A percentile compares a stretch with the other conserved stretches of the same genome.
These are phyloP conservation scores for Syritta pipiens DNA, from an alignment of 2,888 invertebrate genomes.

Conservation along the genomic window DNA sequence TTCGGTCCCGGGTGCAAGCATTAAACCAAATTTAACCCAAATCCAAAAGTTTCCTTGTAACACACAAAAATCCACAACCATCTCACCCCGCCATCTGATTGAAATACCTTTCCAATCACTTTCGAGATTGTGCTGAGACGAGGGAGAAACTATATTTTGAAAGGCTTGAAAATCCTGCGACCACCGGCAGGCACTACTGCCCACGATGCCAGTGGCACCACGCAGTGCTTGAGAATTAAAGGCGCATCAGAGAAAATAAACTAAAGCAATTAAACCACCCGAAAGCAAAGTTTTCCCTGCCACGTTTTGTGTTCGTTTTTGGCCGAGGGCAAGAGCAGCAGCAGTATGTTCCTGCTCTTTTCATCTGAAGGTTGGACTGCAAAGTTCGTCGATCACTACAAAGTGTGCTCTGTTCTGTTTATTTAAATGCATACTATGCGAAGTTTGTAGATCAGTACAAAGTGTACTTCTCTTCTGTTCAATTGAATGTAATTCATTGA, in stretches of 20 bases:
- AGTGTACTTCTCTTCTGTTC: too few relatives aligned
- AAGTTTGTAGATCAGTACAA: too few relatives aligned
- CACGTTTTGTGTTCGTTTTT: neutral
- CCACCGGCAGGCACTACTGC: neutral
- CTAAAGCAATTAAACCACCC: constrained; percentile 68
- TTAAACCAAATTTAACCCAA: constrained; percentile 62
- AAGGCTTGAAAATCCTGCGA: constrained; percentile 42
- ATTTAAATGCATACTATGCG: too few relatives aligned
- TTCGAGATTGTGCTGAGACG: constrained; percentile 24
- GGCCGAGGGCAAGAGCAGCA: neutral
- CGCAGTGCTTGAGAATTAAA: too few relatives aligned
- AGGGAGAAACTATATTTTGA: constrained; percentile 27
- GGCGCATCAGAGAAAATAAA: constrained; percentile 62
- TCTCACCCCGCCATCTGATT: neutral
- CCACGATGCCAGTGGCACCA: constrained; percentile 1
- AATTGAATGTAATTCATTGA: too few relatives aligned
- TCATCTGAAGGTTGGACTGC: too few relatives aligned
- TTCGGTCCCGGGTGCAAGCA: constrained; percentile 2
- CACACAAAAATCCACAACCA: constrained; percentile 5
- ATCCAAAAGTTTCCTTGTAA: constrained; percentile 60
- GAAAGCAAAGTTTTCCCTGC: constrained; percentile 62
- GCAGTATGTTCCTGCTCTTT: too few relatives aligned
- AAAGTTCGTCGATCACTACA: too few relatives aligned
- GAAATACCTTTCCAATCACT: constrained; percentile 67
- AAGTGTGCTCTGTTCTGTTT: too few relatives aligned